Conservation (phyloP, 2,888 invertebrate species). For the Amorpha juglandis region DNA sequence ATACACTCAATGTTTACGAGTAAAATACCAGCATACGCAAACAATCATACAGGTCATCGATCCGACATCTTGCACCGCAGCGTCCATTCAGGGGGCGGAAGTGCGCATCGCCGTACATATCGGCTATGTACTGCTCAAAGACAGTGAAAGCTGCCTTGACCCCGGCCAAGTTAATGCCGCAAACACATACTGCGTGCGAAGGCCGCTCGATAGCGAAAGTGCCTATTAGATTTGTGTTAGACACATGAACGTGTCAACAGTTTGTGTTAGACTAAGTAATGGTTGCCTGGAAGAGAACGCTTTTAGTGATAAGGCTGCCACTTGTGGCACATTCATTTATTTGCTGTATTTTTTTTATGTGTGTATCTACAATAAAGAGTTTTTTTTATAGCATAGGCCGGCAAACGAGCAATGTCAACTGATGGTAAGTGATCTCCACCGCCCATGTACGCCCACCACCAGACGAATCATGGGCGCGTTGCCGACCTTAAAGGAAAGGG, state of each 20-base stretch:
- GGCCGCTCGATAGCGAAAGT: conserved; percentile 29
- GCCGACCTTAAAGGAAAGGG: too few relatives aligned
- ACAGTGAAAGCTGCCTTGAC: conserved; percentile 41
- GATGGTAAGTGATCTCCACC: too few relatives aligned
- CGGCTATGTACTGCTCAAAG: conserved; percentile 35
- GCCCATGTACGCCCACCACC: too few relatives aligned
- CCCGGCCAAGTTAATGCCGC: conserved; percentile 24
- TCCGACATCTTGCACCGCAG: conserved; percentile 5
- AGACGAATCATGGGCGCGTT: too few relatives aligned
- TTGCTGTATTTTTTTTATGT: too few relatives aligned
- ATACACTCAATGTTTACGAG: neutral
- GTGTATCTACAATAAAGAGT: too few relatives aligned
- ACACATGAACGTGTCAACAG: neutral
- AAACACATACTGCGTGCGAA: conserved; percentile 4
- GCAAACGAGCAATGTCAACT: too few relatives aligned
- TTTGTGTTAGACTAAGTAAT: too few relatives aligned
- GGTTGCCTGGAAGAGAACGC: too few relatives aligned
- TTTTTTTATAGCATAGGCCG: too few relatives aligned
- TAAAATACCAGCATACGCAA: neutral
- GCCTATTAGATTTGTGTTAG: conserved; percentile 29
- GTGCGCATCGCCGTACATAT: conserved; percentile 33
- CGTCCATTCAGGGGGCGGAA: conserved; percentile 36
- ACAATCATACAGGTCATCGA: conserved; percentile 6
- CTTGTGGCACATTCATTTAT: too few relatives aligned
- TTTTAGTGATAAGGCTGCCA: too few relatives aligned